Evolutionary conservation across 2,113 vertebrate species (phyloP), one percentile per base, ranked within the genome.

Genomic region (Pleuronectes platessa): DNA sequence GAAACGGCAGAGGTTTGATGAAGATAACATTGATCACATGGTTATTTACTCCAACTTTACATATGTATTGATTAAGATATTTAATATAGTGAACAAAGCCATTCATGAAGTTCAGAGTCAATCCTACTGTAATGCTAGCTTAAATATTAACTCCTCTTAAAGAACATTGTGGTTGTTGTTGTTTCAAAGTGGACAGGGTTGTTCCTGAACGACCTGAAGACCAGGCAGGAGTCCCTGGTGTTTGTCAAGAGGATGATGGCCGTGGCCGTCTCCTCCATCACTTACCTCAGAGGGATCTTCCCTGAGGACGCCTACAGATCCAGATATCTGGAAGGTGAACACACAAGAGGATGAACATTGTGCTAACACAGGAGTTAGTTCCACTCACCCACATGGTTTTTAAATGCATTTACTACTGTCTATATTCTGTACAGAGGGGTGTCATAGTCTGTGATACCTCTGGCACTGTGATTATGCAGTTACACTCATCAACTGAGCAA

Each of bases 211-310:
- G 91, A 93, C 24, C 83, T 97, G 37, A 86, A 93, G 74, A 97
- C 95, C 0, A 93, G 96, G 20, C 90, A 96, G 27, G 95, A 96
- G 11, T 99, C 97, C 1, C 84, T 97, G 42, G 88, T 97, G 27
- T 94, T 98, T 26, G 95, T 98, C 55, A 99, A 99, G 90, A 94
- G 96, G 74, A 96, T 99, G 37, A 87, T 99, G 86, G 97, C 96
- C 1, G 89, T 99, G 71, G 95, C 97, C 0, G 94, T 99, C 2
- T 99, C 98, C 69, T 96, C 95, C 83, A 97, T 99, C 89, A 99
- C 97, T 0, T 99, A 99, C 61, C 95, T 99, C 78, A 94, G 98
- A 84, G 97, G 98, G 11, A 96, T 99, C 80, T 99, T 99, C 56
- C 97, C 98, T 6, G 98, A 99, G 78, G 93, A 93, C 42, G 96